Percentiles rank a stretch among this genome's conserved stretches.
Conservation (phyloP, 1,140 invertebrate genomes). For the Nasonia giraulti region DNA sequence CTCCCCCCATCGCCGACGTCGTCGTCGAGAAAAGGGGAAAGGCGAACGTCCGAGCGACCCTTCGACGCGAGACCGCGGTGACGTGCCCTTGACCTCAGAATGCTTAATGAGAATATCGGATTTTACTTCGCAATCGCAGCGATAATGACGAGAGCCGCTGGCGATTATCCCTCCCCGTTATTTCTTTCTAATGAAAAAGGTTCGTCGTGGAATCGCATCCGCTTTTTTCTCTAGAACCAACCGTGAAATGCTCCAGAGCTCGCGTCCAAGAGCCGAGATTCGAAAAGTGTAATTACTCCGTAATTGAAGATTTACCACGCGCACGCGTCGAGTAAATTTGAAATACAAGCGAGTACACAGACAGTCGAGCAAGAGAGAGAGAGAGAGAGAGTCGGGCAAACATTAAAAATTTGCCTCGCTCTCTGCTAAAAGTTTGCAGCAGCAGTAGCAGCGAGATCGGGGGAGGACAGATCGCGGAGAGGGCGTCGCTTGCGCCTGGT, state of each 20-base stretch:
- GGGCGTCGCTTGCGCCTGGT: background rate
- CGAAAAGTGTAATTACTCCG: background rate
- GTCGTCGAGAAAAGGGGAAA: constrained; percentile 58
- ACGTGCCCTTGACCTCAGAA: constrained; percentile 62
- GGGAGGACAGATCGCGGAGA: background rate
- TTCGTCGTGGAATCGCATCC: too few species aligned
- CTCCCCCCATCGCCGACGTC: background rate
- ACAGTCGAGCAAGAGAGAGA: background rate
- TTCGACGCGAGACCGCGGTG: constrained; percentile 29
- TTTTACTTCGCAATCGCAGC: constrained; percentile 53
- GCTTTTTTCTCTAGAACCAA: too few species aligned
- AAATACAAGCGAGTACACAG: background rate
- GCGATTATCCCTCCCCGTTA: too few species aligned
- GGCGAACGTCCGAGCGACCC: constrained; percentile 49
- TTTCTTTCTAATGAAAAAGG: too few species aligned
- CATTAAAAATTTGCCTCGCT: constrained; percentile 23
- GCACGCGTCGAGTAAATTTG: background rate
- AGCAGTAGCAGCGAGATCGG: background rate
- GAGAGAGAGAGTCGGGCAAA: background rate
- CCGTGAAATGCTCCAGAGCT: too few species aligned
- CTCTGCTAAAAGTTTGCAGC: background rate
- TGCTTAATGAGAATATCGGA: constrained; percentile 67
- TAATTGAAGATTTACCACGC: background rate
- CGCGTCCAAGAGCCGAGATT: too few species aligned
- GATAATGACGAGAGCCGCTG: background rate